A percentile compares a stretch with the other conserved stretches of the same genome.
Conservation (phyloP, 2,113 vertebrate genomes). For the Fulica atra region DNA sequence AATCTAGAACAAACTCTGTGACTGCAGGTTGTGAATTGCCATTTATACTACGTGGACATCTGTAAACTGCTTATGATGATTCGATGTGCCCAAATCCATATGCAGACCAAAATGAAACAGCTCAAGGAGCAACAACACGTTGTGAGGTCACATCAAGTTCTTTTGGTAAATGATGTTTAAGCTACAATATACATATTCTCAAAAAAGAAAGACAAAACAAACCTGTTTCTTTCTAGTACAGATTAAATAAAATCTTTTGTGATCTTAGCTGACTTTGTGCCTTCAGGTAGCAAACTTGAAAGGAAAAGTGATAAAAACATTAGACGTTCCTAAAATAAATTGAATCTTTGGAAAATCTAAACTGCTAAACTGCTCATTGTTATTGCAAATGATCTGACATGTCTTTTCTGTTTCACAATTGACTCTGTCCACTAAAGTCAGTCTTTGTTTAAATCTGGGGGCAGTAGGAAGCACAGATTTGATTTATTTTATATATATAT, state of each 20-base stretch:
- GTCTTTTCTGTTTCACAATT: not conserved
- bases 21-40: not conserved
- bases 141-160: not conserved
- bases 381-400: not conserved
- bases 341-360: not conserved
- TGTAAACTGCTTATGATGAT: not conserved
- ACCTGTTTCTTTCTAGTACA: not conserved
- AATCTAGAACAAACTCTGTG: not conserved
- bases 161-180: not conserved
- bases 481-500: not conserved
- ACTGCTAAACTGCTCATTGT: not conserved
- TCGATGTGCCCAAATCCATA: not conserved
- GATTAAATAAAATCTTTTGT: not conserved
- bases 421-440: not conserved
- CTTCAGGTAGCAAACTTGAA: not conserved
- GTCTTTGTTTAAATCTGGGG: not conserved
- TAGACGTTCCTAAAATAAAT: not conserved
- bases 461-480: not conserved
- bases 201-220: not conserved
- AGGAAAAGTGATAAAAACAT: not conserved
- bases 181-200: not conserved
- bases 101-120: not conserved
- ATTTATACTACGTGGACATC: not conserved
- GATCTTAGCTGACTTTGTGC: not conserved
- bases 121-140: not conserved